A percentile compares a stretch with the other conserved stretches of the same genome.
Conservation (phyloP, 2,888 invertebrate species). For the Amaurobius ferox region DNA sequence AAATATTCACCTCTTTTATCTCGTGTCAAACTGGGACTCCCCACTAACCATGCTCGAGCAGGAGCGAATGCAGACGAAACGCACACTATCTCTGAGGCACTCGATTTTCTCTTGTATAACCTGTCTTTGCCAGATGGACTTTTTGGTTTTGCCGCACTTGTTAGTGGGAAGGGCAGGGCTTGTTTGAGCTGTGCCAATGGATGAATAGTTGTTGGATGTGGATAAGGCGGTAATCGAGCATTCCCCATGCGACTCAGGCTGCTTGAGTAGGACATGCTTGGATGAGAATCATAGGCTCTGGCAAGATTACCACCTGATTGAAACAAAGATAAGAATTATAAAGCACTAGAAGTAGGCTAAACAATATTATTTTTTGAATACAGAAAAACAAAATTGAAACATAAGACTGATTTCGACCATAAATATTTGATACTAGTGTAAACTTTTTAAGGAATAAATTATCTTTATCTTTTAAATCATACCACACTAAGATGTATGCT, state of each 20-base stretch:
- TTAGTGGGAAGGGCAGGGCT: slow-evolving; percentile 74
- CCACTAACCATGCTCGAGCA: slow-evolving; percentile 84
- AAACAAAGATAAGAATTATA: slow-evolving; percentile 7
- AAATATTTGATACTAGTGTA: too few species aligned
- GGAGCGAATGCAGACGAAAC: slow-evolving; percentile 89
- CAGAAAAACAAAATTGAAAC: too few species aligned
- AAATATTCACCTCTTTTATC: slow-evolving; percentile 74
- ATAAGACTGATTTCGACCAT: too few species aligned
- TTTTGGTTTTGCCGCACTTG: slow-evolving; percentile 53
- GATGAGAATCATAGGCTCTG: slow-evolving; percentile 77
- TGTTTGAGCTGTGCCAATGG: slow-evolving; percentile 91
- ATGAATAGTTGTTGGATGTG: slow-evolving; percentile 87
- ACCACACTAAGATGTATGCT: too few species aligned
- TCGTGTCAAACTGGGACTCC: slow-evolving; percentile 77
- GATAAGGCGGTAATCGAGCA: slow-evolving; percentile 93
- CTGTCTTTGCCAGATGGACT: slow-evolving; percentile 73
- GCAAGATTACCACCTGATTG: slow-evolving; percentile 49
- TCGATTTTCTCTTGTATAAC: slow-evolving; percentile 78
- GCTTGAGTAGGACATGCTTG: slow-evolving; percentile 82
- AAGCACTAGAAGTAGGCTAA: too few species aligned
- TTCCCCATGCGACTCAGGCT: slow-evolving; percentile 80
- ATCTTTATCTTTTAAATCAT: too few species aligned
- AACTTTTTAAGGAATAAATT: too few species aligned
- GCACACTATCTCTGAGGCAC: slow-evolving; percentile 85
- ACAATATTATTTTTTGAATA: too few species aligned